Base-by-base conservation (phyloP, 1,140 invertebrate genomes). In the Bicyclus anynana region DNA sequence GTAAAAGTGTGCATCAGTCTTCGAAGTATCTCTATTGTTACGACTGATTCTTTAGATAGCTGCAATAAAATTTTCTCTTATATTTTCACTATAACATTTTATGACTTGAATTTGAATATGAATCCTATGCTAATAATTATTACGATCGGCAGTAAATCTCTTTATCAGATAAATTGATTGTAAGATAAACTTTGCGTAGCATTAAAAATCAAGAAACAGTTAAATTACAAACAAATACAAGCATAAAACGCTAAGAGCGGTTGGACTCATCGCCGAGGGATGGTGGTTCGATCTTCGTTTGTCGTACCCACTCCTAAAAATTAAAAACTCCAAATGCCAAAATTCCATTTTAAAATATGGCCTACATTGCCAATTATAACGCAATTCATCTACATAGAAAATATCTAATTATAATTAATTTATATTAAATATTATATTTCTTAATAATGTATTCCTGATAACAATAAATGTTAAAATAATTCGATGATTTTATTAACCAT, bases 1-100 rank as follows among this genome's bases (percentile, higher is more conserved):
- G n/a, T 59, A 53, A 51, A 53, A 59, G 23, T n/a, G 42, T 59
- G 57, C 18, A 14, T 53, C 13, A n/a, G n/a, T 59, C 53, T 48
- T 59, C 21, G 46, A 12, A 10, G 12, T 16, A 44, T 44, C 50
- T 53, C 48, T 59, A 23, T 16, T 23, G n/a, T 27, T 26, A 42
- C 9, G 27, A 52, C 38, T 48, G 38, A 48, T 27, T 18, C 13
- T 20, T 59, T 52, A 37, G 10, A 47, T 12, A 26, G 9, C 2
- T 53, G 6, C 17, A 33, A 38, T 52, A 40, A 59, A 53, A 48
- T 44, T 20, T 10, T 20, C 10, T 44, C 16, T 44, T 17, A 38
- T 16, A 10, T 16, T 58, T 58, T 57, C 48, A 35, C 53, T 33
- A 46, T 46, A 3, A 2, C 23, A 23, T 16, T n/a, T 23, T 23